Percentiles rank a stretch among this genome's conserved stretches.
Evolutionary conservation across 2,888 invertebrate species (phyloP).

Genomic region (Erebia ligea): DNA sequence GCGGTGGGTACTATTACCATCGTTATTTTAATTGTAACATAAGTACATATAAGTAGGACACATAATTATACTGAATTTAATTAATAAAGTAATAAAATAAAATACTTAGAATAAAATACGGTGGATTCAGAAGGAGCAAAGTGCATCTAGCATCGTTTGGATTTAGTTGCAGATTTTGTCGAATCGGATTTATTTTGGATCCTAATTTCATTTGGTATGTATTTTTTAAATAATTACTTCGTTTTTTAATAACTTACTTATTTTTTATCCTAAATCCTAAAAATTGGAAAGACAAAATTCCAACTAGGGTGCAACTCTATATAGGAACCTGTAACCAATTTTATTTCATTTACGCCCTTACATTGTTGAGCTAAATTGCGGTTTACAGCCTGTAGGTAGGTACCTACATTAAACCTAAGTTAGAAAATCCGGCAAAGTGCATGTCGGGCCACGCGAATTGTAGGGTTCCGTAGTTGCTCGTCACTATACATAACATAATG

Average conservation of each 20-base stretch:
- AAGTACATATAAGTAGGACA: background rate
- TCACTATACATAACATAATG: too few species aligned
- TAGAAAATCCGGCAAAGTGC: too few species aligned
- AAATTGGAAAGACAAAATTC: too few species aligned
- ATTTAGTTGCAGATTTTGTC: conserved; percentile 1
- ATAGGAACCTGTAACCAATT: background rate
- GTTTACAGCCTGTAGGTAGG: background rate
- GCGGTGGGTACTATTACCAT: conserved; percentile 58
- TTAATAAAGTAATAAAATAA: too few species aligned
- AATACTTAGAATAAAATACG: background rate
- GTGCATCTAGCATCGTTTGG: conserved; percentile 13
- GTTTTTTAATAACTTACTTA: background rate
- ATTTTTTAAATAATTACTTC: background rate
- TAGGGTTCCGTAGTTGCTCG: too few species aligned
- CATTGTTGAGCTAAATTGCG: background rate
- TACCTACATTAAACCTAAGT: too few species aligned
- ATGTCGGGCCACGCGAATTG: too few species aligned
- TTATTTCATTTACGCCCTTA: background rate
- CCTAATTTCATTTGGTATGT: conserved; percentile 13
- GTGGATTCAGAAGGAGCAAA: background rate
- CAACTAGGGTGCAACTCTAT: too few species aligned
- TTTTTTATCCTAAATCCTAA: too few species aligned
- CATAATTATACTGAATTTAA: background rate
- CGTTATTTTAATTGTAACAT: conserved; percentile 22
- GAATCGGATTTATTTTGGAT: conserved; percentile 3